These are phyloP conservation scores for Drosophila longiperda DNA, from an alignment of 2,888 invertebrate species.

Conservation along the genomic window DNA sequence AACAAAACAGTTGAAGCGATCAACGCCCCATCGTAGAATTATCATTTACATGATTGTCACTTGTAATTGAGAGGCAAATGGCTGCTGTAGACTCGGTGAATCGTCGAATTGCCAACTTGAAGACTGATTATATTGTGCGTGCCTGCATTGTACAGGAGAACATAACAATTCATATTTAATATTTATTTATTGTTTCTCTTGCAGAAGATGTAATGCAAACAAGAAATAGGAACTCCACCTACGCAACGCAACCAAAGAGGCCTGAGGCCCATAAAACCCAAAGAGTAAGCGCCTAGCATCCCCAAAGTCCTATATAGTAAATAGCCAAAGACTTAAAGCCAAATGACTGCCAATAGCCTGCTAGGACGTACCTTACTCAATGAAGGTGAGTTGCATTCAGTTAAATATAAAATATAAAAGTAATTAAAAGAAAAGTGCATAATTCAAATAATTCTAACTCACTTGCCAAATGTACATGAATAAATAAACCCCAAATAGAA, in stretches of 20 bases:
- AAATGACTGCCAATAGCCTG: slow-evolving; percentile 79
- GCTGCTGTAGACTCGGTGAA: slow-evolving; percentile 14
- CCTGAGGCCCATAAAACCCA: slow-evolving; percentile 30
- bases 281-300: slow-evolving; percentile 13
- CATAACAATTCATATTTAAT: not conserved
- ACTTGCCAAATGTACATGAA: not conserved
- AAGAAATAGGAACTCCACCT: slow-evolving; percentile 28
- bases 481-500: not conserved
- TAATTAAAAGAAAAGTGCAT: too few relatives aligned
- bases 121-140: not conserved
- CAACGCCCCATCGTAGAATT: slow-evolving; percentile 15
- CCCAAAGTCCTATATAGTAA: slow-evolving; percentile 6
- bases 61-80: slow-evolving; percentile 25
- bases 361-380: slow-evolving; percentile 72
- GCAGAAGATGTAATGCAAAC: slow-evolving; percentile 77
- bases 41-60: slow-evolving; percentile 38
- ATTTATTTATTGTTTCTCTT: slow-evolving; percentile 25
- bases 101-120: not conserved
- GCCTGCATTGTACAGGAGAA: not conserved
- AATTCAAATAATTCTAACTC: not conserved
- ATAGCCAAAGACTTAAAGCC: slow-evolving; percentile 31
- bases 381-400: slow-evolving; percentile 64
- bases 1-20: slow-evolving; percentile 40
- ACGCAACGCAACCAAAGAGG: slow-evolving; percentile 74
- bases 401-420: not conserved